A percentile compares a stretch with the other conserved stretches of the same genome.
Evolutionary conservation across 2,113 vertebrate species (phyloP).

Genomic region (Thomomys bottae): DNA sequence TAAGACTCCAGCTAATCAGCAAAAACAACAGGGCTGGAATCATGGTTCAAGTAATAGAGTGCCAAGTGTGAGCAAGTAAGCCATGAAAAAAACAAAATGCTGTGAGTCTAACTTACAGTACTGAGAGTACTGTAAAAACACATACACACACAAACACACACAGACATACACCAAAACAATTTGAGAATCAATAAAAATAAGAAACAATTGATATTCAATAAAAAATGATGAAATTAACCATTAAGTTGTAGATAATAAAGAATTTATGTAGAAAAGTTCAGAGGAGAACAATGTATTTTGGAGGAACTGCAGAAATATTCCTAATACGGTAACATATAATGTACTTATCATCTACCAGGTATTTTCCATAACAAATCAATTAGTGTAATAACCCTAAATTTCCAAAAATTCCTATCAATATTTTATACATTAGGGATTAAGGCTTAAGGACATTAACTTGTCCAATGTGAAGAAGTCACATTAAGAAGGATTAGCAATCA

Average conservation of each 20-base stretch:
- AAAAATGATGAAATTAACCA: neutral
- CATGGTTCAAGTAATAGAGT: no score
- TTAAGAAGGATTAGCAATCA: conserved; percentile 20
- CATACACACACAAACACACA: no score
- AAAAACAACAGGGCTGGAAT: no score
- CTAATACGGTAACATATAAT: neutral
- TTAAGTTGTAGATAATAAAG: neutral
- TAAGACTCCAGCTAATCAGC: no score
- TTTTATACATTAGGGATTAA: conserved; percentile 29
- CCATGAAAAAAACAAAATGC: no score
- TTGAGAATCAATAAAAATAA: neutral
- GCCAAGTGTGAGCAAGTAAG: no score
- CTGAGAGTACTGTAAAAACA: accelerated
- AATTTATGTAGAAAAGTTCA: neutral
- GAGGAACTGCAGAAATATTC: neutral
- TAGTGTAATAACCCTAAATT: neutral
- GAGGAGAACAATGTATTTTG: neutral
- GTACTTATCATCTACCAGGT: neutral
- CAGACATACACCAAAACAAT: neutral
- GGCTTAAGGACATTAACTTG: neutral
- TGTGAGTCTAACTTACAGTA: no score
- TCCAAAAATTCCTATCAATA: neutral
- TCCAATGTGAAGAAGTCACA: neutral
- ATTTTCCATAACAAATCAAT: neutral
- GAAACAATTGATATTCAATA: conserved; percentile 21